Evolutionary conservation across 2,797 vertebrate genomes (phyloP), one percentile per base, ranked within the genome.

Genomic region (Dendrocincla fuliginosa): DNA sequence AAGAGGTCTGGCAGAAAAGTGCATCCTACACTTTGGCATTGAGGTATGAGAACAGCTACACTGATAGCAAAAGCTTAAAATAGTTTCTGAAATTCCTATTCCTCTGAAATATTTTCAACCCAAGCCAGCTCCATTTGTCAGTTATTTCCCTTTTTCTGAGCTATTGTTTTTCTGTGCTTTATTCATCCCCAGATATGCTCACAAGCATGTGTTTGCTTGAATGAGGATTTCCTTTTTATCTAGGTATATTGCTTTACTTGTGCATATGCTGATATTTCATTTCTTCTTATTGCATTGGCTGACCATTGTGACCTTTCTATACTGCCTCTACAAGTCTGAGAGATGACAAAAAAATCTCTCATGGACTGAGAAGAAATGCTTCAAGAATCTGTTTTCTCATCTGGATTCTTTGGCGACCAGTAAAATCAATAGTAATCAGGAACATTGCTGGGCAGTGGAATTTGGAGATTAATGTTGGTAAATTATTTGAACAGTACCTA

Each of bases 401-500:
- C 47, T 60, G 25, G 10, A 42, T 59, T 65, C 27, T 60, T 41
- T 41, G 50, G n/a, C 3, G 33, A 16, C 7, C 23, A 41, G 5
- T 25, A 74, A 71, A 75, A 64, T 52, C 46, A 52, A 15, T 25
- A 63, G 23, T 27, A 39, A 52, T 7, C 15, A 52, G 35, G 12
- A 80, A 24, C 6, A n/a, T 24, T 47, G 15, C 16, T 47, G 6
- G 44, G 13, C 4, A 71, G 22, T 47, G 19, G 25, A 82, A 64
- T 69, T 53, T 0, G 0, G 32, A 87, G 8, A 64, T 71, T 6
- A 28, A 4, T 59, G 35, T 19, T 16, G 17, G 27, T 35, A 50
- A 61, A 55, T 41, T 49, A 1, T 50, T 87, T 39, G 15, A 77
- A 65, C 15, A 55, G 20, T 19, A 33, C 3, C 18, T 39, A 46